Evolutionary conservation across 2,797 vertebrate species (phyloP), one percentile per base, ranked within the genome.

Genomic region (Ptychobarbus kaznakovi): DNA sequence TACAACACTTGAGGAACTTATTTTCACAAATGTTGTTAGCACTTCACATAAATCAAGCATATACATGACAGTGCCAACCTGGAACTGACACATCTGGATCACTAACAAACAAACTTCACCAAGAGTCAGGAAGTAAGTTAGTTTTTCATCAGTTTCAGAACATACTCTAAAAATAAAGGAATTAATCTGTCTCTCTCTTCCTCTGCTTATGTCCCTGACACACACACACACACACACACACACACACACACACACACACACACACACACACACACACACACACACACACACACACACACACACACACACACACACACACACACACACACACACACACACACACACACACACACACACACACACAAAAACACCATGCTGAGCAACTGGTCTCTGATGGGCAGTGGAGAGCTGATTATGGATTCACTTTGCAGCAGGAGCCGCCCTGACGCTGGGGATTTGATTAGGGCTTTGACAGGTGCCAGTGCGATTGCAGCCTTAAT

Each of bases 321-420:
- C 38, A 61, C 25, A 79, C 72, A 61, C 35, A 73, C 7, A 40
- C n/a, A 44, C 46, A 53, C 69, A 73, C 51, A 72, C 49, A 49
- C 18, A 66, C 18, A 66, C 66, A 72, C 15, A 42, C 40, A 42
- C 40, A 38, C 38, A 61, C 25, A 79, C 72, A 61, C 35, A 73
- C 7, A 40, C n/a, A 9, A 61, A 78, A 18, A 51, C 56, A 53
- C 32, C 83, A 81, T 53, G 81, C 80, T 69, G 83, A 61, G 76
- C 65, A 65, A 53, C 77, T 75, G 83, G 77, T 81, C 83, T 87
- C 81, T 81, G 86, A 88, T 85, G 83, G 87, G 85, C 83, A 83
- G 74, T 38, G 66, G 63, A 87, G 82, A 87, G 86, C 87, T 91
- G 81, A 89, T 90, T 88, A 89, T 69, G 82, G 65, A 92, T 90